Percentiles rank a stretch among this genome's conserved stretches.
These are phyloP conservation scores for Mesorhabditis belari DNA, from an alignment of 2,888 invertebrate genomes.

Conservation along the genomic window DNA sequence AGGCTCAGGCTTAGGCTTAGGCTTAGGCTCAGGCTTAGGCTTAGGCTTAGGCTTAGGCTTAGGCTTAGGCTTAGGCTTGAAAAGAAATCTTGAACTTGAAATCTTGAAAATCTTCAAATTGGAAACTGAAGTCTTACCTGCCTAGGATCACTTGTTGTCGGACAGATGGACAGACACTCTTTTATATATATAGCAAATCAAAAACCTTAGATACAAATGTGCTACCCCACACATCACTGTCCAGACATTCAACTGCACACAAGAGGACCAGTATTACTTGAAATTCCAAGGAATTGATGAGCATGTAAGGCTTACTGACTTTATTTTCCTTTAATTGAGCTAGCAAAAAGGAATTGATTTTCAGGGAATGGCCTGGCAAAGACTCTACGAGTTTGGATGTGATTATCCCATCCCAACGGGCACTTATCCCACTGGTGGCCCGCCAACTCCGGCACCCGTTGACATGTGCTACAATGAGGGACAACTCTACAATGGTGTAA, in stretches of 20 bases:
- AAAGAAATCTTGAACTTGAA: no score
- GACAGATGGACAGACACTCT: not conserved
- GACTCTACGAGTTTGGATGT: conserved; percentile 36
- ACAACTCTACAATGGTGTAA: conserved; percentile 16
- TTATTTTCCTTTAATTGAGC: not conserved
- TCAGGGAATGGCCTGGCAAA: conserved; percentile 28
- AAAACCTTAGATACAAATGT: conserved; percentile 28
- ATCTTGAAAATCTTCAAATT: no score
- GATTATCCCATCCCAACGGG: conserved; percentile 9
- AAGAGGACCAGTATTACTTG: conserved; percentile 17
- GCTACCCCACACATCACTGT: conserved; percentile 20
- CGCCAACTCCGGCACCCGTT: conserved; percentile 13
- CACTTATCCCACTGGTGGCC: conserved; percentile 9
- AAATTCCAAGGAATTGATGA: conserved; percentile 21
- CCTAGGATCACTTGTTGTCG: not conserved
- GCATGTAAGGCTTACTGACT: conserved; percentile 12
- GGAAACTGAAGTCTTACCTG: no score
- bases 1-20: no score
- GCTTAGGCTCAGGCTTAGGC: no score
- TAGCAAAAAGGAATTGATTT: not conserved
- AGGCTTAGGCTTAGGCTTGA: no score
- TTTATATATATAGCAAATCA: not conserved
- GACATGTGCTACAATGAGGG: conserved; percentile 29
- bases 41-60: no score
- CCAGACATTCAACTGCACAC: conserved; percentile 22